Base-by-base conservation (phyloP, 1,140 invertebrate species). In the Conus betulinus region DNA sequence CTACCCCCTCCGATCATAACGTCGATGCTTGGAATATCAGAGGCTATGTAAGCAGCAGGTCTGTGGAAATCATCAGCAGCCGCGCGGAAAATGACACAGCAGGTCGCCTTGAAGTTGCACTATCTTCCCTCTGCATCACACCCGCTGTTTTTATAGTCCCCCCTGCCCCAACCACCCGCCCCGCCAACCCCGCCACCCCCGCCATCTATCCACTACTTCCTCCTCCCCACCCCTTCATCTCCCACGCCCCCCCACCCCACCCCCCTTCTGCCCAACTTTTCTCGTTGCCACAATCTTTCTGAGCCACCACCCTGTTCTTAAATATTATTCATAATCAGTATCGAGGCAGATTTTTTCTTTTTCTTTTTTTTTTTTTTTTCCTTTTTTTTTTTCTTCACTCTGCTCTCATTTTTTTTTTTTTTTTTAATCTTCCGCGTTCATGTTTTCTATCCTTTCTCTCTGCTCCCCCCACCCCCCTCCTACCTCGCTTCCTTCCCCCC, bases 281-380 rank as follows among this genome's bases (percentile, higher is more conserved):
- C 6, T 6, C 71, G 10, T 39, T 39, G 39, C 39, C 39, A 3
- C 39, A 0, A 39, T 39, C 39, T 39, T 39, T 39, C 39, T 39
- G 39, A 39, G 39, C 39, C 39, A 15, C 57, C 57, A 11, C 57
- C 57, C 57, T 60, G 57, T 60, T 60, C 8, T 25, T 78, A 78
- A 78, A 78, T 78, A 78, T 78, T 78, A 78, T 78, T 78, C 76
- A 78, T 78, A 78, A 78, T 78, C 76, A 78, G n/a, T 78, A 1
- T 60, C 15, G 15, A 60, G 57, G 57, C 0, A 15, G 57, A 2
- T 60, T 60, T 60, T 60, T 5, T 60, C 4, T 5, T 60, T 15
- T 60, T 60, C 4, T 1, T 60, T 60, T 60, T 60, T 0, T 60
- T 60, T 15, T 15, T 60, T 4, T 15, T 15, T 60, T 60, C 57